Base-by-base conservation (phyloP, 2,888 invertebrate genomes). In the Criorhina ranunculi region DNA sequence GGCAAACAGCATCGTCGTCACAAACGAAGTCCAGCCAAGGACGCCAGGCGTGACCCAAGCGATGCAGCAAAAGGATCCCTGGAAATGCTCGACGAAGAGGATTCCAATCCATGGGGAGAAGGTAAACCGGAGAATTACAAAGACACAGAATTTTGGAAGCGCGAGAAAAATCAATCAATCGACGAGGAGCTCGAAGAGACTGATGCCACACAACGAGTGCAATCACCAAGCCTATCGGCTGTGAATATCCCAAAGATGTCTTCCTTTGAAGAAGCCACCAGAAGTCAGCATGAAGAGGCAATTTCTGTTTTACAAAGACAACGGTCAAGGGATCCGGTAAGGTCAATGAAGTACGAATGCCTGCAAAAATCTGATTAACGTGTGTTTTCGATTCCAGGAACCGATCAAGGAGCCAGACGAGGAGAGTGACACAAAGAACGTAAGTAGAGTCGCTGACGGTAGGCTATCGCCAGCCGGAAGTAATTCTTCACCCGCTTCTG, bases 261-360 rank as follows among this genome's bases (percentile, higher is more conserved):
- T 1, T 90, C 91, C 1, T 92, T 92, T 57, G 92, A 92, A 87
- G 91, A 92, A 51, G 92, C 92, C 5, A 90, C 90, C 0, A 86
- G 88, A 15, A 89, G 88, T 40, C 90, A 92, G 82, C 90, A 92
- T 81, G 87, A 90, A 55, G 88, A 90, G 79, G 91, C 89, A n/a
- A 87, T 90, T 15, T 85, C 86, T 24, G 77, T 87, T 1, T 67
- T 92, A n/a, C 79, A 88, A 11, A 87, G 89, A 24, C 90, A 90
- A 62, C 87, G 81, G 62, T 87, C 89, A 62, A 89, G 88, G 75
- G 88, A 88, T 70, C 69, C 86, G 89, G 90, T 91, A 86, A 90
- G 90, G 31, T 59, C 15, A 15, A 87, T 42, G 0, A 29, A 57
- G 19, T 62, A 60, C 5, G 9, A 11, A 0, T 5, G 33, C 33